A percentile compares a stretch with the other conserved stretches of the same genome.
Conservation (phyloP, 2,797 vertebrate genomes). For the Masticophis lateralis region DNA sequence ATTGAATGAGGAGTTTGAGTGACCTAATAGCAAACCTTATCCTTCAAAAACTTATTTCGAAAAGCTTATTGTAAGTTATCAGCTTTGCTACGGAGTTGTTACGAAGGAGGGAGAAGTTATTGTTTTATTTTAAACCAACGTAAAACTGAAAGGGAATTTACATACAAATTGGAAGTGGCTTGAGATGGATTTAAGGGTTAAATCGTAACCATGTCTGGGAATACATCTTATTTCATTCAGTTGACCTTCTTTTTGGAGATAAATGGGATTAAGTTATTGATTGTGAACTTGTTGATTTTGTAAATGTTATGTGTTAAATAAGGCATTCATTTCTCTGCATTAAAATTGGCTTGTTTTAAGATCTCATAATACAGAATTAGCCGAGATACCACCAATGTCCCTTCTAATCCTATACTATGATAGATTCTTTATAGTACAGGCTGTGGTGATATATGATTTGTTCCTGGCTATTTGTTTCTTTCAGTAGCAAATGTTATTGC, state of each 20-base stretch:
- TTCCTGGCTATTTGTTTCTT: background rate
- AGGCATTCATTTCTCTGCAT: background rate
- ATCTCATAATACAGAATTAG: background rate
- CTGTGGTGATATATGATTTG: no score
- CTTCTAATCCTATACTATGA: background rate
- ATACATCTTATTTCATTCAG: background rate
- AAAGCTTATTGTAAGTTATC: background rate
- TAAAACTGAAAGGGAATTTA: constrained; percentile 19
- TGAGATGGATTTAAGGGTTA: background rate
- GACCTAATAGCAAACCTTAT: background rate
- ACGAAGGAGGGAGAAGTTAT: background rate
- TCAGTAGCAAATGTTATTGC: background rate
- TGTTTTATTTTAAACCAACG: background rate
- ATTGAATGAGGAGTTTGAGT: constrained; percentile 32
- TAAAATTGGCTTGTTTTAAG: background rate
- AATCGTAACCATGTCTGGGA: background rate
- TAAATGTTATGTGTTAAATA: background rate
- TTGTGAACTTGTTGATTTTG: background rate
- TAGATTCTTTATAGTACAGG: background rate
- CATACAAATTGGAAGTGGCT: constrained; percentile 3
- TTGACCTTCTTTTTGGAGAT: background rate
- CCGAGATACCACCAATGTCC: background rate
- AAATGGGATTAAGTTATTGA: background rate
- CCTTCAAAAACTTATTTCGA: background rate
- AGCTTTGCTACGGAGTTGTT: background rate